Evolutionary conservation across 2,113 vertebrate species (phyloP), one percentile per base, ranked within the genome.

Genomic region (Cephalopholis sonnerati): DNA sequence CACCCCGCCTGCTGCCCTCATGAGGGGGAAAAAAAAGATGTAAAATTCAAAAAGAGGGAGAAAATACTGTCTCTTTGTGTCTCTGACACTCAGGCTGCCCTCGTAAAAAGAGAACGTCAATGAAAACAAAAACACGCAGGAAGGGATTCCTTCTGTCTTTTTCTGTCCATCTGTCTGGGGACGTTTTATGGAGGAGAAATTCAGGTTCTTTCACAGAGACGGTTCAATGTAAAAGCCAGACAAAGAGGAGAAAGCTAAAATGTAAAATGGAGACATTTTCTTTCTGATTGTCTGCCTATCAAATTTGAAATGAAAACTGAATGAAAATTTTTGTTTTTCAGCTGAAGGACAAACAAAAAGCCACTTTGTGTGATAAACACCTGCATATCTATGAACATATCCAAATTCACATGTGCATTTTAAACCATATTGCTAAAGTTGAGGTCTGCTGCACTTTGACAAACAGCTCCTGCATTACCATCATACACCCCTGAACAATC

Each of bases 61-160:
- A 80, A 91, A 76, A 88, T 82, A 89, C 79, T 83, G 82, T 82
- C 46, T 82, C 83, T 90, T 85, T 90, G 82, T 89, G 51, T n/a
- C 15, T 41, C 59, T 65, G 79, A 76, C 85, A 78, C 68, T 75
- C 36, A 44, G 72, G 65, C 39, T 79, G 74, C 77, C 78, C 90
- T 86, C 87, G 51, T 90, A 92, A 90, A 92, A 86, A 61, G 29
- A 44, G 59, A 65, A 74, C 24, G 12, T 66, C 57, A 86, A 36
- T 61, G 25, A 74, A 87, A 90, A 91, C 62, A 83, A 85, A 88
- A 87, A 50, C 71, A 78, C 25, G 11, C 36, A 79, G 70, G 57
- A 76, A 51, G 77, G 74, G 70, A 61, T 55, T 82, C 78, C 69
- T 77, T 81, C 77, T 86, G 68, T 79, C 75, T 66, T 1, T 1